Conservation (phyloP, 2,888 invertebrate species). For the Petrophora chlorosata region DNA sequence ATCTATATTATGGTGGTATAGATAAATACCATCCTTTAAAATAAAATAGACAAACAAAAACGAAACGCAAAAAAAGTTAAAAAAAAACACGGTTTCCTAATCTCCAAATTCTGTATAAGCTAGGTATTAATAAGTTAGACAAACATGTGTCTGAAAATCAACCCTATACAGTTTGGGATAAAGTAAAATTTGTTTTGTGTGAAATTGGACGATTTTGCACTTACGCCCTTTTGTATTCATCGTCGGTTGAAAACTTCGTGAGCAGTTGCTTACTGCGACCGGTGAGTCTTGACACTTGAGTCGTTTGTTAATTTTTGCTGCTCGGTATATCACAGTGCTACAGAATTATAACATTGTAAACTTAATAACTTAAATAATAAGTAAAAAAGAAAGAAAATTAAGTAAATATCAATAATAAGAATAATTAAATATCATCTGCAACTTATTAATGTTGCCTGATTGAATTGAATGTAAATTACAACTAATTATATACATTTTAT, state of each 20-base stretch:
- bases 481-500: no score
- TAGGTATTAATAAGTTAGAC: constrained; percentile 73
- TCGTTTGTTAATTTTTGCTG: neutral
- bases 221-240: constrained; percentile 57
- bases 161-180: constrained; percentile 28
- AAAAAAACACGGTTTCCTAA: constrained; percentile 72
- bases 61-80: constrained; percentile 43
- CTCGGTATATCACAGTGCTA: no score
- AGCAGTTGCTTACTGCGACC: constrained; percentile 54
- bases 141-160: constrained; percentile 39
- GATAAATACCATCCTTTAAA: constrained; percentile 30
- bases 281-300: constrained; percentile 61
- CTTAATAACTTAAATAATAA: no score
- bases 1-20: no score
- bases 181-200: constrained; percentile 39
- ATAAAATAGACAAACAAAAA: constrained; percentile 51
- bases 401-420: no score
- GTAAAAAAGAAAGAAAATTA: no score
- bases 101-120: constrained; percentile 76
- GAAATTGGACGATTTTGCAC: constrained; percentile 42
- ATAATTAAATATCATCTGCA: no score
- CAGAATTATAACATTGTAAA: no score
- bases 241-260: constrained; percentile 66
- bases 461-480: no score
- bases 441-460: no score